phyloP scores from a whole-genome alignment of 2,888 invertebrate genomes.

The Laothoe populi region DNA sequence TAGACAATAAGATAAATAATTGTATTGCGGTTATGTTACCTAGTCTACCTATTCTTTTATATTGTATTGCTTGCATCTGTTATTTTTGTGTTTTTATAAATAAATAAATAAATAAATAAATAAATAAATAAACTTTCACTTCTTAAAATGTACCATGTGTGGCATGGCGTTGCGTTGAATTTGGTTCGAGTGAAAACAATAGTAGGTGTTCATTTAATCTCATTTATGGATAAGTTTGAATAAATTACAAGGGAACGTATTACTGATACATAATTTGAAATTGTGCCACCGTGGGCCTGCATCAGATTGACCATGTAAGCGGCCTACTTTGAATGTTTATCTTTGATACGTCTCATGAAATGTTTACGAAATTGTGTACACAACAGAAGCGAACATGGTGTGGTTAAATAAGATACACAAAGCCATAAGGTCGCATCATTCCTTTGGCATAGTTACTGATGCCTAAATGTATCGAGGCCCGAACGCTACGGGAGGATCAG shows the following conservation, averaged over 20 bases:
- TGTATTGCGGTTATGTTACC: too few species aligned
- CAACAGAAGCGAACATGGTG: neutral
- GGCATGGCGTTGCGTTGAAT: neutral
- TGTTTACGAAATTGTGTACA: constrained; percentile 30
- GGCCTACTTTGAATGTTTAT: constrained; percentile 41
- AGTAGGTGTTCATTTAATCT: constrained; percentile 27
- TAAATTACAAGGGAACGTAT: constrained; percentile 25
- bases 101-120: too few species aligned
- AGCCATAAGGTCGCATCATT: neutral
- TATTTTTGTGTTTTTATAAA: too few species aligned
- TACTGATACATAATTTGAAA: constrained; percentile 35
- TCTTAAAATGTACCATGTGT: constrained; percentile 28
- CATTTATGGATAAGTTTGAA: constrained; percentile 27
- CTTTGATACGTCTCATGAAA: constrained; percentile 35
- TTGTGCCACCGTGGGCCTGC: constrained; percentile 40
- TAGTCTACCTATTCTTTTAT: too few species aligned
- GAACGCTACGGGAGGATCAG: constrained; percentile 6
- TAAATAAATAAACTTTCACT: too few species aligned
- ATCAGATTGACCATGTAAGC: constrained; percentile 44
- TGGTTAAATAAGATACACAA: constrained; percentile 16
- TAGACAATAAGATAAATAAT: too few species aligned
- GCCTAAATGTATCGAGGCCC: constrained; percentile 7
- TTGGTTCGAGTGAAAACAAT: constrained; percentile 28
- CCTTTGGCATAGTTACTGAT: constrained; percentile 18
- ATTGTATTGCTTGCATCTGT: too few species aligned